Base-by-base conservation (phyloP, 2,113 vertebrate genomes). In the Eurystomus gularis region DNA sequence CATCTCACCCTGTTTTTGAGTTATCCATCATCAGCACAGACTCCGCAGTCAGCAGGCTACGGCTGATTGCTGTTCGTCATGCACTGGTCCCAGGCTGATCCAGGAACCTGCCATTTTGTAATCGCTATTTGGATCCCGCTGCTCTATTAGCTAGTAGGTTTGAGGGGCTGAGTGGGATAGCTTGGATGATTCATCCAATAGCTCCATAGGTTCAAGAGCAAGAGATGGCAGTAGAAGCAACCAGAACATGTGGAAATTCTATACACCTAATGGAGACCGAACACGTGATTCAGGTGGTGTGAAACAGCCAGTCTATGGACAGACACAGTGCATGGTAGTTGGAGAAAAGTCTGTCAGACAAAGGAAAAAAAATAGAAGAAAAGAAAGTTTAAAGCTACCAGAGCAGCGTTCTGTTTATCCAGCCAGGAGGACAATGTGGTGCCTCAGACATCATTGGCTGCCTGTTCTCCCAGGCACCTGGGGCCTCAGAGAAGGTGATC, bases 401-500 rank as follows among this genome's bases (percentile, higher is more conserved):
- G 24, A 55, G 4, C 8, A 33, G n/a, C 3, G 5, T 81, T 89
- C 35, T 96, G 7, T 76, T 96, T 76, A 49, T 69, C 33, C 66
- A 82, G 62, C 20, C 65, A 92, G 69, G 57, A 88, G 15, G 25
- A 77, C 37, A 71, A 23, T 1, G 3, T 1, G 4, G 13, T 58
- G 16, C 12, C 61, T 86, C 9, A 2, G 54, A 40, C 8, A 58
- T 65, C 44, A 61, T 8, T 1, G 1, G 14, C 37, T 46, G 12
- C 21, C 49, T 69, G 49, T 68, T 87, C 44, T 95, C 10, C 62
- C 58, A 80, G 60, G 21, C 49, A 54, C 37, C 62, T 57, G 70
- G 64, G 23, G 31, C 52, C 77, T 62, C 62, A n/a, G 70, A 80
- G 66, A 96, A 93, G 73, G 70, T 87, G 81, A 84, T 48, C 20